phyloP scores from a whole-genome alignment of 2,113 vertebrate species.

The Cathartes aura region DNA sequence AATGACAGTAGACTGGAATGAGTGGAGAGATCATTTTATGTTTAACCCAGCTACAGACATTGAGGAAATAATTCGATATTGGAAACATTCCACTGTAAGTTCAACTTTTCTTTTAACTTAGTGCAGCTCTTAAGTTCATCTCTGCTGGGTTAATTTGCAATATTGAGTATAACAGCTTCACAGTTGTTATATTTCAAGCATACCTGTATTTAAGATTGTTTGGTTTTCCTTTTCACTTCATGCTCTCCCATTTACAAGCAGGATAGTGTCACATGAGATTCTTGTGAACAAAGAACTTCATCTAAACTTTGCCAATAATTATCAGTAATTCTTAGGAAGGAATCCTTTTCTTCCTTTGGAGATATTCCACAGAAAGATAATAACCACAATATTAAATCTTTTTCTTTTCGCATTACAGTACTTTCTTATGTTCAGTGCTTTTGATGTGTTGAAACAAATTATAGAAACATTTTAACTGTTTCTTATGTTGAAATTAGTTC shows the following conservation, averaged over 20 bases:
- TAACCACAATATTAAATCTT: not conserved
- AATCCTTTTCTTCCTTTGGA: not conserved
- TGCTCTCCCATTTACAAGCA: not conserved
- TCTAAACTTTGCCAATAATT: not conserved
- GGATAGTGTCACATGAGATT: not conserved
- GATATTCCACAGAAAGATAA: not conserved
- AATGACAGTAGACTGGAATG: constrained; percentile 95
- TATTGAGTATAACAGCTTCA: not conserved
- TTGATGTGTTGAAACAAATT: not conserved
- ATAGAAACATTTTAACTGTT: not conserved
- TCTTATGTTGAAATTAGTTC: not conserved
- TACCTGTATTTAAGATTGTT: not conserved
- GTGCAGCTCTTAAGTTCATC: not conserved
- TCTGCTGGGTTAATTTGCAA: not conserved
- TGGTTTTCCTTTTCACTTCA: not conserved
- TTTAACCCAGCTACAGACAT: constrained; percentile 90
- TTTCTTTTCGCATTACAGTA: not conserved
- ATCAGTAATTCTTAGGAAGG: not conserved
- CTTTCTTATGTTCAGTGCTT: not conserved
- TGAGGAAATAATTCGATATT: constrained; percentile 89
- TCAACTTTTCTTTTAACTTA: not conserved
- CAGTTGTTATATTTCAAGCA: not conserved
- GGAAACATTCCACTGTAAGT: constrained; percentile 93
- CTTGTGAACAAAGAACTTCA: not conserved
- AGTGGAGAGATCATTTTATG: constrained; percentile 93